phyloP scores from a whole-genome alignment of 2,113 vertebrate genomes.

The Elachura formosa region DNA sequence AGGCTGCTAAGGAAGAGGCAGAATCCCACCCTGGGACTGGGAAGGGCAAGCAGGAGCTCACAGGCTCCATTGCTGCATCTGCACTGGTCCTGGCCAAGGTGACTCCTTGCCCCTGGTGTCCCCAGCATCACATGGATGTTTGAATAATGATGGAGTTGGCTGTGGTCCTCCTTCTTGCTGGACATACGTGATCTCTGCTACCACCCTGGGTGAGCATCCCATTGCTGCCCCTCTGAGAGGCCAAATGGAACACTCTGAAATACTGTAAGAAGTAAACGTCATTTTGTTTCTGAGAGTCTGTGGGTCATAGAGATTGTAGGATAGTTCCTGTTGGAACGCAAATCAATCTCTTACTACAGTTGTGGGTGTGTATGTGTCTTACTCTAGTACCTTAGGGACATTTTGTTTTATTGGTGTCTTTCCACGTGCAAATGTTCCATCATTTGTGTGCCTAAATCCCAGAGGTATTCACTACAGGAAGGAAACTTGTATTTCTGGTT shows the following conservation, averaged over 20 bases:
- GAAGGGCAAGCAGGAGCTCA: background rate
- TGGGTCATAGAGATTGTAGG: background rate
- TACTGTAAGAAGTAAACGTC: background rate
- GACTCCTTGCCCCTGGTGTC: background rate
- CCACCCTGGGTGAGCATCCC: too few species aligned
- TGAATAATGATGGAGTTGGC: background rate
- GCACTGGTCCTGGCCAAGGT: background rate
- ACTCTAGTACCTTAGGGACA: background rate
- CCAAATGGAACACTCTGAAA: background rate
- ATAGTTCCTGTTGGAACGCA: background rate
- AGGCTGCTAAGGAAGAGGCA: background rate
- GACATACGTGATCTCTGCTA: background rate
- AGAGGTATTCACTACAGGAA: background rate
- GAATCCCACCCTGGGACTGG: fast-evolving
- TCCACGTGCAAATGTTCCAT: background rate
- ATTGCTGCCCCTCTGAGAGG: background rate
- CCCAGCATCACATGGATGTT: background rate
- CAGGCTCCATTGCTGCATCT: background rate
- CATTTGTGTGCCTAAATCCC: background rate
- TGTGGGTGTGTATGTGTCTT: background rate
- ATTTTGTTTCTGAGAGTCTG: background rate
- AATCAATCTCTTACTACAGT: background rate
- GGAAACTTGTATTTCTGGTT: background rate
- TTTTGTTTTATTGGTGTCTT: background rate
- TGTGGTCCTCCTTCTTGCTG: background rate